Percentiles rank a stretch among this genome's conserved stretches.
These are phyloP conservation scores for Orius insidiosus DNA, from an alignment of 1,140 invertebrate species.

Conservation along the genomic window DNA sequence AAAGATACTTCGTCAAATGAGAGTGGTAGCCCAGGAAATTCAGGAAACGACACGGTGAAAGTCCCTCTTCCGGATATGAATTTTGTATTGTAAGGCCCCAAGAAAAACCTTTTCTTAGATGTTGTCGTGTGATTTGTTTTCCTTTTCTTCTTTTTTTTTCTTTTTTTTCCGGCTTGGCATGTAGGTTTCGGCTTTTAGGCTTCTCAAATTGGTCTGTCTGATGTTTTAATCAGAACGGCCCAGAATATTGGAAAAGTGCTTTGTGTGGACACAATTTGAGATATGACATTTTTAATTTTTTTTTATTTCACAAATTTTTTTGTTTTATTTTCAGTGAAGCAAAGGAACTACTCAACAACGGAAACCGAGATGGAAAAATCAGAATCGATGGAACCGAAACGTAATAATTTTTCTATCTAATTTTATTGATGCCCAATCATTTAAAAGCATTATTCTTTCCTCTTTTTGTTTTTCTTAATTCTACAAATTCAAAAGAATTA, in stretches of 20 bases:
- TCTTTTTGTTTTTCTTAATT: background rate
- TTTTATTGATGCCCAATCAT: too few relatives aligned
- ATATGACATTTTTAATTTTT: too few relatives aligned
- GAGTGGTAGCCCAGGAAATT: slow-evolving; percentile 34
- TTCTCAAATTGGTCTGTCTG: too few relatives aligned
- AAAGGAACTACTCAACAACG: slow-evolving; percentile 51
- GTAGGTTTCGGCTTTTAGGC: too few relatives aligned
- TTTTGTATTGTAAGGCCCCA: slow-evolving; percentile 42
- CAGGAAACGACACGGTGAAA: slow-evolving; percentile 54
- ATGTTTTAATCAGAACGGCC: too few relatives aligned
- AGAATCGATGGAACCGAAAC: slow-evolving; percentile 15
- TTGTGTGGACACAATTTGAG: too few relatives aligned
- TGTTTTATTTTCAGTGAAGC: slow-evolving; percentile 44
- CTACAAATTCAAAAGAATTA: background rate
- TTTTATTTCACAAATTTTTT: background rate
- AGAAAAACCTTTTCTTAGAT: slow-evolving; percentile 2
- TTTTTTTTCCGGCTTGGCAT: too few relatives aligned
- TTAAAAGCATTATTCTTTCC: too few relatives aligned
- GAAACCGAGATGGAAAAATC: slow-evolving; percentile 19
- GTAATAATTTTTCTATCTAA: background rate
- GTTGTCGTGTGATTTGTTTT: slow-evolving; percentile 15
- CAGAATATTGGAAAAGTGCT: too few relatives aligned
- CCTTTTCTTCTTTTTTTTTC: background rate
- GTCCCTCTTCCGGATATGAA: slow-evolving; percentile 49
- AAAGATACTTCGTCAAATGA: slow-evolving; percentile 17